Evolutionary conservation across 2,113 vertebrate genomes (phyloP), one percentile per base, ranked within the genome.

Genomic region (Sinocyclocheilus anshuiensis): DNA sequence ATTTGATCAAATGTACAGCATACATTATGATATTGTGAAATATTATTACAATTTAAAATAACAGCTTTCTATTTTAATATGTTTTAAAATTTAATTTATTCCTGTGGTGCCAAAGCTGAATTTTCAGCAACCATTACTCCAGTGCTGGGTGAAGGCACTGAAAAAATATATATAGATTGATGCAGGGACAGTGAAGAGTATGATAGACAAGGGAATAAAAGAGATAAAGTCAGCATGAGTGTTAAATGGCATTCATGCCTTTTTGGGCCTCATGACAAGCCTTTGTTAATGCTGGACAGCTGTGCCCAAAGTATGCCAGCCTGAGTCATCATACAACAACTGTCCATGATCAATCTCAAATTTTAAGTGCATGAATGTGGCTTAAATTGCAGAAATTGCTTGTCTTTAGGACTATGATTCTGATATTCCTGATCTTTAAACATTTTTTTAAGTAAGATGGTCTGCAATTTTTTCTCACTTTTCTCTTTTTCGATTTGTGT

Each of bases 271-370:
- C 87, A 86, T 76, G 18, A 75, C 84, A 88, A 24, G 84, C 76
- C 87, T 90, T 86, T n/a, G 86, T 85, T 93, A 93, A 94, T 91
- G 87, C 91, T 71, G 83, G 79, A 89, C 93, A 91, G 88, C 92
- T 92, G 91, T 89, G 88, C 84, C 77, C 83, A 88, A 82, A 90
- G 87, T 90, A 76, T 92, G 86, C 33, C 15, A 86, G 85, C 57
- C 90, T 91, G 93, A 95, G 85, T 93, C 92, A 92, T 88, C 87
- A 85, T 84, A 80, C 48, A 61, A 83, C 89, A 85, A 83, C 82
- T 85, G 87, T 29, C 67, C 7, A 4, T 61, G 61, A 74, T 18
- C 20, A 39, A 9, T 55, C 63, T 71, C 42, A 10, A 11, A 45
- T 10, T 48, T 50, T 18, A 45, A 16, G 61, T 78, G 5, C 77